Base-by-base conservation (phyloP, 2,888 invertebrate species). In the Stomorhina lunata region DNA sequence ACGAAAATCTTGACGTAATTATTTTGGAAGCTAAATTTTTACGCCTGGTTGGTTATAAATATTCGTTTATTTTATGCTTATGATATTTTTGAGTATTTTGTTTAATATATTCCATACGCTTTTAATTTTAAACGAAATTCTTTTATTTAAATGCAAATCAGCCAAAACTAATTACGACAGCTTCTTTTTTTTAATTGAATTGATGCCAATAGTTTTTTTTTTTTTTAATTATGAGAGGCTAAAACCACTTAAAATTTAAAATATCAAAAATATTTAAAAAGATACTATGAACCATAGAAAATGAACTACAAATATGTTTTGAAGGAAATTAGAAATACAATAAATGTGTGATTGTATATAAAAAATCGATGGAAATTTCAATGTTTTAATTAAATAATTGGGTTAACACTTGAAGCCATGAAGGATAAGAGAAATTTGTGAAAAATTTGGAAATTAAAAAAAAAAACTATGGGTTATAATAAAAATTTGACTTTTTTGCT, bases 41-140 rank as follows among this genome's bases (percentile, higher is more conserved):
- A n/a, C n/a, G n/a, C n/a, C n/a, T n/a, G n/a, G n/a, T n/a, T n/a
- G n/a, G n/a, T n/a, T n/a, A n/a, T n/a, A n/a, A n/a, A n/a, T n/a
- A n/a, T n/a, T n/a, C n/a, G n/a, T n/a, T n/a, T n/a, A n/a, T n/a
- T n/a, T n/a, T n/a, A n/a, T n/a, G n/a, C n/a, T n/a, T n/a, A n/a
- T n/a, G n/a, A n/a, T n/a, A n/a, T n/a, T n/a, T n/a, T n/a, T n/a
- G n/a, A n/a, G n/a, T n/a, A n/a, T n/a, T n/a, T n/a, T n/a, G n/a
- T n/a, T n/a, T n/a, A n/a, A n/a, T n/a, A n/a, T n/a, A n/a, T n/a
- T 65, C 65, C 45, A 65, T 65, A 34, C 17, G 63, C 25, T 66
- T 57, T 66, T 48, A 57, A 76, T 57, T 57, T n/a, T n/a, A n/a
- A n/a, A 57, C 43, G 37, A 48, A 25, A 37, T 50, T 37, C 27